phyloP scores from a whole-genome alignment of 2,797 vertebrate genomes.

The Neosalanx taihuensis region DNA sequence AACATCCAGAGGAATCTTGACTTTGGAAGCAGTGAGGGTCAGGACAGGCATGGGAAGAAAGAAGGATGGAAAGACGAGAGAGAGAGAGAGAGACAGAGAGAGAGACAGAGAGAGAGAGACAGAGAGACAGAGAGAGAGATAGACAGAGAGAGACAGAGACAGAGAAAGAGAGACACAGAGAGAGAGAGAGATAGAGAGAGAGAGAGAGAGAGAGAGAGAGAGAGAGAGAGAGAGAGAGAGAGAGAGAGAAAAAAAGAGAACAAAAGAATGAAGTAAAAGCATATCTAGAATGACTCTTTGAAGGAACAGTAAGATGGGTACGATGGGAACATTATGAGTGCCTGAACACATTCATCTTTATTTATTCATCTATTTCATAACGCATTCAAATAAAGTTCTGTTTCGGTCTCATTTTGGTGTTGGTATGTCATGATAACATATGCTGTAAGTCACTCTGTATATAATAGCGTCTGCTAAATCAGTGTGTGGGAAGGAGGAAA shows the following conservation, averaged over 20 bases:
- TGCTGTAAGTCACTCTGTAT: too few species aligned
- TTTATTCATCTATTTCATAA: too few species aligned
- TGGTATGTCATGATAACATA: too few species aligned
- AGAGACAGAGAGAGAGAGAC: background rate
- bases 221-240: background rate
- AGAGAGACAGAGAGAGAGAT: background rate
- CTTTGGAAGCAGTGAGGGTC: background rate
- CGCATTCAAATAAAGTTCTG: too few species aligned
- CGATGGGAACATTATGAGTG: background rate
- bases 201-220: background rate
- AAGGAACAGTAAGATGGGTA: too few species aligned
- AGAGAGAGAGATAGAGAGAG: background rate
- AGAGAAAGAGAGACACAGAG: background rate
- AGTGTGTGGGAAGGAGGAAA: too few species aligned
- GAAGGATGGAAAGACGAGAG: background rate
- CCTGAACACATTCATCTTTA: too few species aligned
- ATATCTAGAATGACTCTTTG: slow-evolving; percentile 37
- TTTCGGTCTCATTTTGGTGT: too few species aligned
- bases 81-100: background rate
- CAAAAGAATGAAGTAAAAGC: slow-evolving; percentile 5
- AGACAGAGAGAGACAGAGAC: too few species aligned
- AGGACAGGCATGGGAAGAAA: slow-evolving; percentile 1
- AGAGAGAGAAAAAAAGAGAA: slow-evolving; percentile 11
- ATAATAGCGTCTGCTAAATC: too few species aligned
- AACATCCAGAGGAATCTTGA: background rate